These are phyloP conservation scores for Pollicipes pollicipes DNA, from an alignment of 1,140 invertebrate genomes.

Conservation along the genomic window DNA sequence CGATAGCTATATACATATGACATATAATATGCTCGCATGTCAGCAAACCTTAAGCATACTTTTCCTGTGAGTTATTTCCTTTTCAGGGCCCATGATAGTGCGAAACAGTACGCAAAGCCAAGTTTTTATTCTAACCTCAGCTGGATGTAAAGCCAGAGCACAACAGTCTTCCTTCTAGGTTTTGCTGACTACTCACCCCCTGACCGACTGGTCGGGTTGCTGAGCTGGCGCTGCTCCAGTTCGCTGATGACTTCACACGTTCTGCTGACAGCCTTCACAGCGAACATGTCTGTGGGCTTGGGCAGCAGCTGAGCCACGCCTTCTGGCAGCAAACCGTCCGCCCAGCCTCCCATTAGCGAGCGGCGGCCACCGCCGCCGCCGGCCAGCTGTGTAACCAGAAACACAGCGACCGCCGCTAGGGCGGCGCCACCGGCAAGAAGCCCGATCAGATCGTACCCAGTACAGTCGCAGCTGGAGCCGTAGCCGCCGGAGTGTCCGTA, in stretches of 20 bases:
- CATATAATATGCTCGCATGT: too few species aligned
- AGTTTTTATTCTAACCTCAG: too few species aligned
- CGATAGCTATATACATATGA: too few species aligned
- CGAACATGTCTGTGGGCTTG: not conserved
- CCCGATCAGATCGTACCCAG: not conserved
- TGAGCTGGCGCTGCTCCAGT: not conserved
- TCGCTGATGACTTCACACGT: not conserved
- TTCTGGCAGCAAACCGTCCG: not conserved
- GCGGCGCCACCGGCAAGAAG: not conserved
- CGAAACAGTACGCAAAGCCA: too few species aligned
- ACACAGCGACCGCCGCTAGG: not conserved
- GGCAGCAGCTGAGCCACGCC: not conserved
- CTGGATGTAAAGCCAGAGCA: too few species aligned
- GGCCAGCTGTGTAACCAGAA: not conserved
- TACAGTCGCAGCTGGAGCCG: not conserved
- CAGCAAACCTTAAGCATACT: too few species aligned
- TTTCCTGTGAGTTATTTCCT: too few species aligned
- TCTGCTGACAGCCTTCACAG: not conserved
- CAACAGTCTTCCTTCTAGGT: too few species aligned
- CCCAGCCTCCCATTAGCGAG: not conserved
- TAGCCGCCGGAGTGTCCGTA: too few species aligned
- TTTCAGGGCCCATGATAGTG: too few species aligned
- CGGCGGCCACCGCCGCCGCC: too few species aligned
- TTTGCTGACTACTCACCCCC: not conserved
- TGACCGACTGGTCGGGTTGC: not conserved